Evolutionary conservation across 2,113 vertebrate species (phyloP).

Genomic region (Perca fluviatilis): DNA sequence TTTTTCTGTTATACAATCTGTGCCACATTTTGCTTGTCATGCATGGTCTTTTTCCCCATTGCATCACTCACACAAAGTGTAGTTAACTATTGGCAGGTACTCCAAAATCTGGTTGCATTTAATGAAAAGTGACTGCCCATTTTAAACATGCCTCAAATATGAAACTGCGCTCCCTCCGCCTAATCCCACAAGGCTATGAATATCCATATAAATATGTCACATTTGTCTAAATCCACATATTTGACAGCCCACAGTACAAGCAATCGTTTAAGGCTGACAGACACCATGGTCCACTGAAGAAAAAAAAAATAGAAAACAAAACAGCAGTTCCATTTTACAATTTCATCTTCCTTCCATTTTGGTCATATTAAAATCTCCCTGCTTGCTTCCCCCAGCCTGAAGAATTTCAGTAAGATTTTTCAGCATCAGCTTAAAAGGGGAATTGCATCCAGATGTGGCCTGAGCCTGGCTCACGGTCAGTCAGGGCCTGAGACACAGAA

Average conservation of each 20-base stretch:
- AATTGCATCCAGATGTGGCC: slow-evolving; percentile 79
- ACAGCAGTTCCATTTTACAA: slow-evolving; percentile 54
- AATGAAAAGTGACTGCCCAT: slow-evolving; percentile 79
- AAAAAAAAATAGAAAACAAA: slow-evolving; percentile 46
- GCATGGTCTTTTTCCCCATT: slow-evolving; percentile 31
- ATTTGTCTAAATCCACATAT: slow-evolving; percentile 65
- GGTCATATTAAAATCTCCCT: slow-evolving; percentile 55
- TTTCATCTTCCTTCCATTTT: slow-evolving; percentile 63
- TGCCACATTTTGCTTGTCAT: slow-evolving; percentile 50
- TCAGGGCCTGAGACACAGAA: slow-evolving; percentile 37
- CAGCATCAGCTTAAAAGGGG: slow-evolving; percentile 32
- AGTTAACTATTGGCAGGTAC: slow-evolving; percentile 71
- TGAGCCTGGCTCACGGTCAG: slow-evolving; percentile 52
- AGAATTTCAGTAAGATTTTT: slow-evolving; percentile 53
- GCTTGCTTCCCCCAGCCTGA: slow-evolving; percentile 35
- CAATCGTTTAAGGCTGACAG: slow-evolving; percentile 56
- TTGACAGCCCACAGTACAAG: slow-evolving; percentile 67
- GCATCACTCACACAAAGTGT: slow-evolving; percentile 57
- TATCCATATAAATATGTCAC: slow-evolving; percentile 80
- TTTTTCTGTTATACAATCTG: slow-evolving; percentile 44
- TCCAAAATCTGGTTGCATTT: slow-evolving; percentile 67
- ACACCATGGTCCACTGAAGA: slow-evolving; percentile 33
- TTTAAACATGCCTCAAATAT: slow-evolving; percentile 69
- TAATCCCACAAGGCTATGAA: slow-evolving; percentile 71
- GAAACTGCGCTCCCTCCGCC: slow-evolving; percentile 57